Evolutionary conservation across 2,113 vertebrate genomes (phyloP).

Genomic region (Cololabis saira): DNA sequence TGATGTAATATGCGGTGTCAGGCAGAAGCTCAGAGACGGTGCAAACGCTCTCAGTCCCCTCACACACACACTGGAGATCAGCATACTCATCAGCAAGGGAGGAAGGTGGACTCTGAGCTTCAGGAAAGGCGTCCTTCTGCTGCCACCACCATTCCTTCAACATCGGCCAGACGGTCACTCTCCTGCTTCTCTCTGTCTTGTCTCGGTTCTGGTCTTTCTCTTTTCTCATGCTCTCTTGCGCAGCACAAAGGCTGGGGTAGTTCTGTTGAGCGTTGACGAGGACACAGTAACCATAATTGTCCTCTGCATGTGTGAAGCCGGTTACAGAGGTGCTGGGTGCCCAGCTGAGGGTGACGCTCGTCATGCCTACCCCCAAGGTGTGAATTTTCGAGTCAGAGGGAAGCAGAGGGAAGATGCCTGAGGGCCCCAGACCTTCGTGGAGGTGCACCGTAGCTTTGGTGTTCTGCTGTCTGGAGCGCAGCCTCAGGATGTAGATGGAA

Average conservation of each 20-base stretch:
- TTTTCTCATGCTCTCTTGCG: constrained; percentile 63
- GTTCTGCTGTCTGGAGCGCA: constrained; percentile 83
- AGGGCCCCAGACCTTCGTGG: constrained; percentile 75
- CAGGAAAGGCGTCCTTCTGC: constrained; percentile 69
- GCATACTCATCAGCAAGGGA: constrained; percentile 38
- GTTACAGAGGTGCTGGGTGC: constrained; percentile 82
- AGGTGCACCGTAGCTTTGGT: constrained; percentile 83
- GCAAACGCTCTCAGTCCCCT: constrained; percentile 85
- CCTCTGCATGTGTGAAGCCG: constrained; percentile 54
- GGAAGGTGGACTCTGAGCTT: constrained; percentile 33
- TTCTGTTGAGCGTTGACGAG: constrained; percentile 87
- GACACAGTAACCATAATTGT: constrained; percentile 86
- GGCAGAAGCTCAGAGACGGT: constrained; percentile 85
- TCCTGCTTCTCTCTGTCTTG: constrained; percentile 55
- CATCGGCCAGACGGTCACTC: constrained; percentile 67
- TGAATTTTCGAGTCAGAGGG: constrained; percentile 85
- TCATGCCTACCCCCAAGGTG: constrained; percentile 82
- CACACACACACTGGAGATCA: constrained; percentile 82
- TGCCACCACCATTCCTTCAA: constrained; percentile 81
- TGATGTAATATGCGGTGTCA: constrained; percentile 88
- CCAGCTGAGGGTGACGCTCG: constrained; percentile 89
- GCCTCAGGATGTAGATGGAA: constrained; percentile 85
- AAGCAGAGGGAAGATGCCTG: constrained; percentile 84
- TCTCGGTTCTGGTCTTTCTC: constrained; percentile 50
- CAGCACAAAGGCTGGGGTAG: constrained; percentile 87